Conservation (phyloP, 2,797 vertebrate genomes). For the Channa striata region DNA sequence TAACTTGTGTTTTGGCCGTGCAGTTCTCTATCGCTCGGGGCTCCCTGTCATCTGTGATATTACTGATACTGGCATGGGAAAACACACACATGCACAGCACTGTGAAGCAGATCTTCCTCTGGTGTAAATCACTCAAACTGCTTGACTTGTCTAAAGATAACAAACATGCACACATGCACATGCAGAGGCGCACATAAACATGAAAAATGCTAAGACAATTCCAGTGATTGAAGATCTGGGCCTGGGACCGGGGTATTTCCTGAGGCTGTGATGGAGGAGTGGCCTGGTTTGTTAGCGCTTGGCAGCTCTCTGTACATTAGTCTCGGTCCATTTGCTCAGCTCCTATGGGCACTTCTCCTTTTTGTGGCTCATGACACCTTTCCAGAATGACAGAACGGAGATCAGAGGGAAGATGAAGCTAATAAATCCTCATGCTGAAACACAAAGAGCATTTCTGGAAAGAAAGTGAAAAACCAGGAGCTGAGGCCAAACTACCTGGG, state of each 20-base stretch:
- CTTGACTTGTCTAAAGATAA: constrained; percentile 53
- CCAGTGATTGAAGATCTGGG: constrained; percentile 47
- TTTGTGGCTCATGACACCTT: constrained; percentile 28
- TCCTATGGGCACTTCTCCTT: constrained; percentile 27
- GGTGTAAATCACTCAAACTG: constrained; percentile 43
- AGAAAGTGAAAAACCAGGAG: not conserved
- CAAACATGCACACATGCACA: constrained; percentile 25
- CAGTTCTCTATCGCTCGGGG: constrained; percentile 27
- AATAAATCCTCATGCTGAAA: constrained; percentile 11
- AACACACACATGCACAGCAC: constrained; percentile 25
- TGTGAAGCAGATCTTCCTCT: constrained; percentile 39
- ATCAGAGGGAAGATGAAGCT: constrained; percentile 14
- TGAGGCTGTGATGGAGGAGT: constrained; percentile 49
- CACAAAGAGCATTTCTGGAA: not conserved
- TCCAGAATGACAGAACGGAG: constrained; percentile 35
- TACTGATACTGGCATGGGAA: constrained; percentile 57
- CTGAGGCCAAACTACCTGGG: not conserved
- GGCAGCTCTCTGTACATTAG: constrained; percentile 41
- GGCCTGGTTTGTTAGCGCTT: constrained; percentile 43
- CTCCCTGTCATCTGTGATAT: constrained; percentile 53
- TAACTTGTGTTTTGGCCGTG: constrained; percentile 49
- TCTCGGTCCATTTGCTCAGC: constrained; percentile 42
- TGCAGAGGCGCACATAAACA: constrained; percentile 18
- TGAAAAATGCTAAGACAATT: constrained; percentile 24
- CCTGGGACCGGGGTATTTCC: constrained; percentile 57